phyloP scores from a whole-genome alignment of 2,888 invertebrate species.

The Zaprionus obscuricornis region DNA sequence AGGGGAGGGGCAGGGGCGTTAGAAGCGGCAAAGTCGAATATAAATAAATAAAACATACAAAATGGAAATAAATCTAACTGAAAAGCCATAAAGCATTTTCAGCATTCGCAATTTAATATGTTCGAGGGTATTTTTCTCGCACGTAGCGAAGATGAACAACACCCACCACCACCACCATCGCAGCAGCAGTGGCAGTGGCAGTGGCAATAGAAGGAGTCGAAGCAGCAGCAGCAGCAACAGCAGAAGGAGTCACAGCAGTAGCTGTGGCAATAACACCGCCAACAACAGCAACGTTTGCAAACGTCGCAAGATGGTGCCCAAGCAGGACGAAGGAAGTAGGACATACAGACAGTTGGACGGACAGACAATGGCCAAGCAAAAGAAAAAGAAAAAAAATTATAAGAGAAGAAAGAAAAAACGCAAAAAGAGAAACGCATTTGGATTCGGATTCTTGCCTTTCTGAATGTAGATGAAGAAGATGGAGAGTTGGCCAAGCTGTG shows the following conservation, averaged over 20 bases:
- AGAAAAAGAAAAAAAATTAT: conserved; percentile 23
- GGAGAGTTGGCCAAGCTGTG: conserved; percentile 33
- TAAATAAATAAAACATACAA: conserved; percentile 81
- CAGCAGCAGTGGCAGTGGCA: conserved; percentile 12
- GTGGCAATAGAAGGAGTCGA: conserved; percentile 31
- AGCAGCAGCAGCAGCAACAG: conserved; percentile 47
- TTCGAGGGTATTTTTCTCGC: conserved; percentile 79
- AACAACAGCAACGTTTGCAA: conserved; percentile 35
- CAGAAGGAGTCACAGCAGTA: conserved; percentile 16
- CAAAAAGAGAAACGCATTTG: conserved; percentile 49
- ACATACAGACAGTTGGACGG: conserved; percentile 48
- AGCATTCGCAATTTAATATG: conserved; percentile 82
- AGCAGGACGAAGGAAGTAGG: conserved; percentile 23
- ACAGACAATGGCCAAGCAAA: conserved; percentile 53
- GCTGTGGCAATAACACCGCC: conserved; percentile 40
- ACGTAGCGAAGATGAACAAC: conserved; percentile 79
- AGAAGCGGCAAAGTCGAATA: conserved; percentile 73
- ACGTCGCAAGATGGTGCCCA: conserved; percentile 75
- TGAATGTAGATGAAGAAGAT: conserved; percentile 44
- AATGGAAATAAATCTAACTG: conserved; percentile 83
- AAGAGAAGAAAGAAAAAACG: conserved; percentile 19
- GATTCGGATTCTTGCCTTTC: conserved; percentile 47
- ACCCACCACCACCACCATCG: conserved; percentile 60
- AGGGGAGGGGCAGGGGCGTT: conserved; percentile 63
- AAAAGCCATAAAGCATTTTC: conserved; percentile 83